Conservation (phyloP, 2,888 invertebrate species). For the Diarsia dahlii region DNA sequence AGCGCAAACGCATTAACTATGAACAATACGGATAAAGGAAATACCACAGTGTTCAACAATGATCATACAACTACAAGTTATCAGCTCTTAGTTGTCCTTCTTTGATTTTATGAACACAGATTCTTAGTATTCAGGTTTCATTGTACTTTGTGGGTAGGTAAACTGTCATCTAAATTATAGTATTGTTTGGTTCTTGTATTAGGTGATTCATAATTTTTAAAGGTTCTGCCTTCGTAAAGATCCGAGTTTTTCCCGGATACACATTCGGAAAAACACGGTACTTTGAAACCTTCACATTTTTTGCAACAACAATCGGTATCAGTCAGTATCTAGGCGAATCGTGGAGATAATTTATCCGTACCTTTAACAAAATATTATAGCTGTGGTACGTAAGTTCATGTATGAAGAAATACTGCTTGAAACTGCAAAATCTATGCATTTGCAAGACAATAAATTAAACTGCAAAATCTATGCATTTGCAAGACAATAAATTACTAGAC, state of each 20-base stretch:
- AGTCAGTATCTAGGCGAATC: not conserved
- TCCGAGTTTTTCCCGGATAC: not conserved
- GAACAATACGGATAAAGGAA: constrained; percentile 17
- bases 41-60: constrained; percentile 30
- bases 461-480: too few relatives aligned
- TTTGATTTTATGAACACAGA: constrained; percentile 12
- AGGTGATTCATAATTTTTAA: constrained; percentile 28
- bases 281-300: not conserved
- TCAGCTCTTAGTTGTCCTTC: constrained; percentile 5
- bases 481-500: too few relatives aligned
- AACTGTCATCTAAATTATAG: not conserved
- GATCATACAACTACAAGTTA: constrained; percentile 12
- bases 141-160: not conserved
- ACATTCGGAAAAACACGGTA: not conserved
- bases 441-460: too few relatives aligned
- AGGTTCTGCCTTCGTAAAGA: not conserved
- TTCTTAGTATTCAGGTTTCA: constrained; percentile 36
- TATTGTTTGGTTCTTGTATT: not conserved
- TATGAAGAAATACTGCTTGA: not conserved
- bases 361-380: not conserved
- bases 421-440: too few relatives aligned
- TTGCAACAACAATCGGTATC: not conserved
- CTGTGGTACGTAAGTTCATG: not conserved
- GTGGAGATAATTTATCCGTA: not conserved
- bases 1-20: not conserved